Evolutionary conservation across 2,888 invertebrate species (phyloP).

Genomic region (Sarcophaga variegata): DNA sequence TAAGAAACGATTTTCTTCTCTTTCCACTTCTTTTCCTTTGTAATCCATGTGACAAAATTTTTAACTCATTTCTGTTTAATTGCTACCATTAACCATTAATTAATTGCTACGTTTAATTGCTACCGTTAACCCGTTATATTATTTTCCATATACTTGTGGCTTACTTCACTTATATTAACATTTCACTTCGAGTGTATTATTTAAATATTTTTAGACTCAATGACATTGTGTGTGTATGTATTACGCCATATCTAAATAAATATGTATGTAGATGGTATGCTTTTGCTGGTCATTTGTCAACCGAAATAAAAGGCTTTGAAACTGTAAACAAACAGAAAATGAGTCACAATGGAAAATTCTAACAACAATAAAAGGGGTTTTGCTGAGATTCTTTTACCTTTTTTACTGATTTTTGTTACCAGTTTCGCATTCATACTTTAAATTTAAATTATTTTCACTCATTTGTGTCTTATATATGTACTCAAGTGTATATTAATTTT

Average conservation of each 20-base stretch:
- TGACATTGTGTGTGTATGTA: neutral
- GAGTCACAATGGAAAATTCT: constrained; percentile 58
- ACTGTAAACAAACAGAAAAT: neutral
- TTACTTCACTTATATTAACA: neutral
- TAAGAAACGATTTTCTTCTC: no score
- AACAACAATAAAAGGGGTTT: constrained; percentile 30
- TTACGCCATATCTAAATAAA: neutral
- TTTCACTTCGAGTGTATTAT: neutral
- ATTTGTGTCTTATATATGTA: no score
- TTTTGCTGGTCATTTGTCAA: constrained; percentile 20
- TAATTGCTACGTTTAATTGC: no score
- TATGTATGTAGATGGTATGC: neutral
- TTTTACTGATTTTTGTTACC: neutral
- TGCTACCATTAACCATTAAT: no score
- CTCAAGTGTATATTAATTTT: no score
- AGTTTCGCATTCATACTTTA: neutral
- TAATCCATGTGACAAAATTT: no score
- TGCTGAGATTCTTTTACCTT: constrained; percentile 20
- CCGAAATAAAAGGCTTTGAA: no score
- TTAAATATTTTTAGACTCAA: neutral
- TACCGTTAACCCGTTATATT: no score
- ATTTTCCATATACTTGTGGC: no score
- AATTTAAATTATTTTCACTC: no score
- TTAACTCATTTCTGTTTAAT: no score
- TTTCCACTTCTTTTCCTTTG: no score